Conservation (phyloP, 2,113 vertebrate species). For the Steatornis caripensis region DNA sequence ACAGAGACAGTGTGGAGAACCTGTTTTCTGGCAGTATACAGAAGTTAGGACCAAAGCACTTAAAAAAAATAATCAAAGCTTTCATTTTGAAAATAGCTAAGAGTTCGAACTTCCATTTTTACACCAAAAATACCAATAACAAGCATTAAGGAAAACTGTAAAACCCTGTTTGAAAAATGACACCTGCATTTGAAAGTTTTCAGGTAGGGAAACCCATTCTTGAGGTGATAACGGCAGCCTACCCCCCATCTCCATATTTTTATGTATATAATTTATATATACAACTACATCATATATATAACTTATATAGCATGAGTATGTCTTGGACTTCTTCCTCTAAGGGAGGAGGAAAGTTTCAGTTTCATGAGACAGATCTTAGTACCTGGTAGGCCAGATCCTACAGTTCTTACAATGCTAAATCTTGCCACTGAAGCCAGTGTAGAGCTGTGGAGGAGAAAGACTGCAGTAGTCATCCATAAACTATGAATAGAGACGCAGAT, state of each 20-base stretch:
- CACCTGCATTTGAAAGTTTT: constrained; percentile 43
- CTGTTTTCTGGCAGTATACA: constrained; percentile 73
- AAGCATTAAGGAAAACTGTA: constrained; percentile 30
- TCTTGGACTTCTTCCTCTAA: constrained; percentile 18
- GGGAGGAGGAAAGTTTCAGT: not conserved
- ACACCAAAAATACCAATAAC: constrained; percentile 39
- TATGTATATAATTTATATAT: constrained; percentile 52
- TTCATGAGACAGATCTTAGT: not conserved
- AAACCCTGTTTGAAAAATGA: constrained; percentile 57
- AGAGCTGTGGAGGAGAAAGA: constrained; percentile 8
- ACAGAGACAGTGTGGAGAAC: constrained; percentile 55
- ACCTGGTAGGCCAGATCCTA: not conserved
- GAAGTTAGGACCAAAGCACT: constrained; percentile 71
- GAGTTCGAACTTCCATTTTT: constrained; percentile 44
- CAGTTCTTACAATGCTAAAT: not conserved
- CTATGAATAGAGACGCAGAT: not conserved
- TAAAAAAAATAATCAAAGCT: constrained; percentile 62
- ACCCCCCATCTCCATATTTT: not conserved
- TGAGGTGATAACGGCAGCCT: constrained; percentile 55
- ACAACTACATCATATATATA: constrained; percentile 38
- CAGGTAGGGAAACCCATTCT: constrained; percentile 43
- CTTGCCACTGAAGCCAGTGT: not conserved
- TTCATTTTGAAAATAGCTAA: constrained; percentile 62
- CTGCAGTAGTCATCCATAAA: not conserved
- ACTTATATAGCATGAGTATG: constrained; percentile 17